phyloP scores from a whole-genome alignment of 2,113 vertebrate species.

The Pagrus major region DNA sequence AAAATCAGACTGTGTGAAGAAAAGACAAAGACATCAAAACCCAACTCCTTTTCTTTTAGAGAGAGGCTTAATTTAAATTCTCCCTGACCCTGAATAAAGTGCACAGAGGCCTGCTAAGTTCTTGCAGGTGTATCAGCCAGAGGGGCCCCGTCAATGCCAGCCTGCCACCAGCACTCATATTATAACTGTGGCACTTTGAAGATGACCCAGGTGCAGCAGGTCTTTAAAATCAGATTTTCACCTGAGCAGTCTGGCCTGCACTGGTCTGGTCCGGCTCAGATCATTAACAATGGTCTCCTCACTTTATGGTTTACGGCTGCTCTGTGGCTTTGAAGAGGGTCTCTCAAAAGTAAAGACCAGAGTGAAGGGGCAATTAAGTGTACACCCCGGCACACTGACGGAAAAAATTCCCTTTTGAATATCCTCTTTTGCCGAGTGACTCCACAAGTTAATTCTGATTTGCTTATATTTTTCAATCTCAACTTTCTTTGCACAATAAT shows the following conservation, averaged over 20 bases:
- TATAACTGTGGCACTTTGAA: constrained; percentile 66
- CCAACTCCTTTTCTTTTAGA: constrained; percentile 29
- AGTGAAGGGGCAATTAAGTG: constrained; percentile 43
- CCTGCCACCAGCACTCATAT: constrained; percentile 45
- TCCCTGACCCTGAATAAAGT: constrained; percentile 56
- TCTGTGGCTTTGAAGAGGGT: constrained; percentile 72
- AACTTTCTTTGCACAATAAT: constrained; percentile 7
- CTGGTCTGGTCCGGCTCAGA: constrained; percentile 59
- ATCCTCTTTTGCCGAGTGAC: background rate
- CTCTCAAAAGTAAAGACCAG: constrained; percentile 43
- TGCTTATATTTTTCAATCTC: background rate
- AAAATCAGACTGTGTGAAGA: constrained; percentile 5
- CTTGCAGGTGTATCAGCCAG: constrained; percentile 74
- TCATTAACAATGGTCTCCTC: constrained; percentile 74
- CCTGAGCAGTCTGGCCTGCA: constrained; percentile 55
- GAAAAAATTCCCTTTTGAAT: background rate
- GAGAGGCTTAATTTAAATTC: constrained; percentile 52
- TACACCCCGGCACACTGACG: background rate
- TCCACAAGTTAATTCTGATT: constrained; percentile 11
- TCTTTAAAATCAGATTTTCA: constrained; percentile 76
- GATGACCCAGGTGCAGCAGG: constrained; percentile 79
- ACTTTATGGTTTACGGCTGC: constrained; percentile 71
- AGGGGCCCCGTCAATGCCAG: constrained; percentile 49
- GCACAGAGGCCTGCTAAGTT: constrained; percentile 62
- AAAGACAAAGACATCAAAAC: constrained; percentile 32